Percentiles rank a stretch among this genome's conserved stretches.
These are phyloP conservation scores for Bombyx mandarina DNA, from an alignment of 1,140 invertebrate species.

Conservation along the genomic window DNA sequence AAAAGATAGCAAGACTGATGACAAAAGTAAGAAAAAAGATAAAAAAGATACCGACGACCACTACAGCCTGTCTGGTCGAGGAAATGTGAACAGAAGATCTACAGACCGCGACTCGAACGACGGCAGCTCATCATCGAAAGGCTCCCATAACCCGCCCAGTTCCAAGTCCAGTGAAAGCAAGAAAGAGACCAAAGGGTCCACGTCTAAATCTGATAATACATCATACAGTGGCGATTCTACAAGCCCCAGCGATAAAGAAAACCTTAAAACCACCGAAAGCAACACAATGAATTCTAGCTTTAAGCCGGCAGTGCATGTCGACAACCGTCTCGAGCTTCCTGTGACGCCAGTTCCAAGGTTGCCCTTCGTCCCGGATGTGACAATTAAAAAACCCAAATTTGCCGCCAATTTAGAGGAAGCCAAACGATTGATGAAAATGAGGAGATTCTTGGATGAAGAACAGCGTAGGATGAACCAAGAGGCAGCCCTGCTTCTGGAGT, in stretches of 20 bases:
- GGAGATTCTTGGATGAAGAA: constrained; percentile 73
- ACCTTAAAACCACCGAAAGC: constrained; percentile 1
- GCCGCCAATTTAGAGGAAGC: constrained; percentile 74
- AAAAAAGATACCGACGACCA: constrained; percentile 72
- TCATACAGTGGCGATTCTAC: constrained; percentile 57
- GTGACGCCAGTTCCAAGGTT: constrained; percentile 34
- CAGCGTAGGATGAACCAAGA: constrained; percentile 70
- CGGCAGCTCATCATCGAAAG: constrained; percentile 64
- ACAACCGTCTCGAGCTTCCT: constrained; percentile 48
- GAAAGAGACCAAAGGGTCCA: constrained; percentile 47
- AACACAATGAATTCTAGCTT: neutral
- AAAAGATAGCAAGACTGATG: constrained; percentile 52
- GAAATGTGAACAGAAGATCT: constrained; percentile 61
- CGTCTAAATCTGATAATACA: constrained; percentile 57
- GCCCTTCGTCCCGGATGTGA: constrained; percentile 48
- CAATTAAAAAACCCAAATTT: constrained; percentile 74
- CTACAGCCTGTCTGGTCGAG: constrained; percentile 69
- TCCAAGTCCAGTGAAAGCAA: constrained; percentile 48
- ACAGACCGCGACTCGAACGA: constrained; percentile 75
- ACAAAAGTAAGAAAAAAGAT: constrained; percentile 64
- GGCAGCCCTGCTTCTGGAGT: constrained; percentile 60
- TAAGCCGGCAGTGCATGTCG: constrained; percentile 31
- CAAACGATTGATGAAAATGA: constrained; percentile 74
- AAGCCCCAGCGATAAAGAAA: constrained; percentile 58
- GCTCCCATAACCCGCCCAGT: constrained; percentile 45